Evolutionary conservation across 2,888 invertebrate genomes (phyloP).

Genomic region (Acanthosepion lycidas): DNA sequence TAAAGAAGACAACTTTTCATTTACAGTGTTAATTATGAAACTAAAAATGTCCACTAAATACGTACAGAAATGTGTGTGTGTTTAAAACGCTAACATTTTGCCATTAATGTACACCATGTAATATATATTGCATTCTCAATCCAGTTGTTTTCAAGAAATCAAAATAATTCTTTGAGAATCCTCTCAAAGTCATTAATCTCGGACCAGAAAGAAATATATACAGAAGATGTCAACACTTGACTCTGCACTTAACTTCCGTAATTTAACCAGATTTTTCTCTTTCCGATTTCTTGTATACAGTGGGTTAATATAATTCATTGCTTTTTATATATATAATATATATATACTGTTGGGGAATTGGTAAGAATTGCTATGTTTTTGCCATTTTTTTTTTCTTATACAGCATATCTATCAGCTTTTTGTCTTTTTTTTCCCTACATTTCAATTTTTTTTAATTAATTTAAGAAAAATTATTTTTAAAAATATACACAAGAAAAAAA

Average conservation of each 20-base stretch:
- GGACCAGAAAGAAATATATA: background rate
- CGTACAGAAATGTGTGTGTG: background rate
- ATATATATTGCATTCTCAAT: background rate
- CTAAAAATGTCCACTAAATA: background rate
- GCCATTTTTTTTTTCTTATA: background rate
- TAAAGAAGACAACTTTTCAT: background rate
- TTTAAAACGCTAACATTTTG: background rate
- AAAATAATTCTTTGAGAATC: background rate
- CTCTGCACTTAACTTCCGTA: background rate
- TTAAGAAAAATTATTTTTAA: conserved; percentile 14
- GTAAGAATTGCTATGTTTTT: background rate
- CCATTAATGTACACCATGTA: conserved; percentile 11
- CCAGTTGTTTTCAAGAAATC: background rate
- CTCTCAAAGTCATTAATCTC: background rate
- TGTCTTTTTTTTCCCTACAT: background rate
- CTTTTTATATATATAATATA: background rate
- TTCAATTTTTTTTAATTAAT: background rate
- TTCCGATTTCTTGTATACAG: background rate
- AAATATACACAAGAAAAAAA: background rate
- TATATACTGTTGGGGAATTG: background rate
- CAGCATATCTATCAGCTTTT: conserved; percentile 5
- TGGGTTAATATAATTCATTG: background rate
- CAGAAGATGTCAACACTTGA: background rate
- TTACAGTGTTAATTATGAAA: background rate
- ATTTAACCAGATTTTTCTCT: background rate